Percentiles rank a stretch among this genome's conserved stretches.
Conservation (phyloP, 2,113 vertebrate species). For the Sapajus apella region DNA sequence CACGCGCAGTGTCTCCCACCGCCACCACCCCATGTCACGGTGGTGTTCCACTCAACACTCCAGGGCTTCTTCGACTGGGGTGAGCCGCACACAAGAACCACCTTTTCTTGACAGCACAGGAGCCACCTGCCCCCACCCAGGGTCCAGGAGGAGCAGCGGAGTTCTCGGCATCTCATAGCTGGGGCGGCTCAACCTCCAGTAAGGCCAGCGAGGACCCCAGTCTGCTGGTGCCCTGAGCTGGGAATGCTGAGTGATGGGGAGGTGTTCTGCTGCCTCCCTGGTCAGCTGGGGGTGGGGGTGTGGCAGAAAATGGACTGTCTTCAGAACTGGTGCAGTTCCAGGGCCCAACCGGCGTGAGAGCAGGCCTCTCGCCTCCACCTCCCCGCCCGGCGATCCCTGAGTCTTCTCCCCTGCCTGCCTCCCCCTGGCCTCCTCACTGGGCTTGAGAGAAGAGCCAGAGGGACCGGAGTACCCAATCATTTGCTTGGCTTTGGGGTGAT, state of each 20-base stretch:
- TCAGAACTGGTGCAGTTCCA: not conserved
- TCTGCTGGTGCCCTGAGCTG: not conserved
- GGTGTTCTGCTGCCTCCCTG: not conserved
- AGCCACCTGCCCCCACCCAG: not conserved
- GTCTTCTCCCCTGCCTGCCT: constrained; percentile 5
- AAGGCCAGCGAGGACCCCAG: not conserved
- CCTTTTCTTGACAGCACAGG: not conserved
- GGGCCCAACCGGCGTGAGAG: not conserved
- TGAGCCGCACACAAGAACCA: not conserved
- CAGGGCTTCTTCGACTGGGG: too few relatives aligned
- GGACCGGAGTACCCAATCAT: constrained; percentile 49
- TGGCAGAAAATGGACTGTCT: not conserved
- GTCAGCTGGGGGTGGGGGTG: not conserved
- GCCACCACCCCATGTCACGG: too few relatives aligned
- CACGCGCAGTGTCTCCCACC: too few relatives aligned
- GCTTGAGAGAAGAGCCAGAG: constrained; percentile 1
- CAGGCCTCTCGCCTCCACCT: not conserved
- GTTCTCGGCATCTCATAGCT: too few relatives aligned
- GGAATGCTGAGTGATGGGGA: not conserved
- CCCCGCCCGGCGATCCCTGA: constrained; percentile 49
- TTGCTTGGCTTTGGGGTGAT: constrained; percentile 67
- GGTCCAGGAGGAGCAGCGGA: not conserved
- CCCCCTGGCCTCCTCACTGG: not conserved
- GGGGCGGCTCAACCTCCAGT: not conserved
- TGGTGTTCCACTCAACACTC: too few relatives aligned